Evolutionary conservation across 2,797 vertebrate species (phyloP).

Genomic region (Neosilurus hyrtlii): DNA sequence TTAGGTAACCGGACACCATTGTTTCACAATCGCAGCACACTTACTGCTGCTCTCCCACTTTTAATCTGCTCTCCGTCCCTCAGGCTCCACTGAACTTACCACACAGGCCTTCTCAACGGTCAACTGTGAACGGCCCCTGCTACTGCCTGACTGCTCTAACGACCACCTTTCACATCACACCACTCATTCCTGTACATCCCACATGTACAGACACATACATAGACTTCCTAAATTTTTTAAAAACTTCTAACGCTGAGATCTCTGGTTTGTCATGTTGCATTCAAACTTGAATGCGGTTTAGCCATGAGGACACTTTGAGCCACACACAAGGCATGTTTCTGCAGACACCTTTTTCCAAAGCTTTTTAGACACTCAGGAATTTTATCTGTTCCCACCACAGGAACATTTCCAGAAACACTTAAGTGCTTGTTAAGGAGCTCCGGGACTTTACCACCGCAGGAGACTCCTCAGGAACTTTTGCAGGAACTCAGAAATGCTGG

Average conservation of each 20-base stretch:
- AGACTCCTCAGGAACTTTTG: too few species aligned
- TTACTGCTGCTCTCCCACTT: slow-evolving; percentile 64
- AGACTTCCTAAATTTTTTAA: slow-evolving; percentile 25
- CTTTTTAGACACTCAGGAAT: background rate
- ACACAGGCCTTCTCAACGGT: background rate
- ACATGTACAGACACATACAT: slow-evolving; percentile 15
- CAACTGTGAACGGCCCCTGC: background rate
- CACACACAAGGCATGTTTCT: slow-evolving; percentile 3
- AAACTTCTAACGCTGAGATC: slow-evolving; percentile 27
- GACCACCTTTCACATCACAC: slow-evolving; percentile 8
- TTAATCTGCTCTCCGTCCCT: slow-evolving; percentile 25
- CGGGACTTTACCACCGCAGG: too few species aligned
- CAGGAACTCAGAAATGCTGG: too few species aligned
- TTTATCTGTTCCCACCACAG: background rate
- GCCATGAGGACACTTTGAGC: slow-evolving; percentile 15
- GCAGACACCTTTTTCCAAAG: background rate
- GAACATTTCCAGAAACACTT: background rate
- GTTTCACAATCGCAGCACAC: slow-evolving; percentile 77
- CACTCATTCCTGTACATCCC: slow-evolving; percentile 2
- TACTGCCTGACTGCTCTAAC: background rate
- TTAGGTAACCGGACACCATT: slow-evolving; percentile 79
- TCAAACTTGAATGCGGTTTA: slow-evolving; percentile 34
- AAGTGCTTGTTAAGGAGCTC: background rate
- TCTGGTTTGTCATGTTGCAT: slow-evolving; percentile 24
- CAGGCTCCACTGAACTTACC: slow-evolving; percentile 18